Percentiles rank a stretch among this genome's conserved stretches.
Evolutionary conservation across 2,113 vertebrate genomes (phyloP).

Genomic region (Mastomys coucha): DNA sequence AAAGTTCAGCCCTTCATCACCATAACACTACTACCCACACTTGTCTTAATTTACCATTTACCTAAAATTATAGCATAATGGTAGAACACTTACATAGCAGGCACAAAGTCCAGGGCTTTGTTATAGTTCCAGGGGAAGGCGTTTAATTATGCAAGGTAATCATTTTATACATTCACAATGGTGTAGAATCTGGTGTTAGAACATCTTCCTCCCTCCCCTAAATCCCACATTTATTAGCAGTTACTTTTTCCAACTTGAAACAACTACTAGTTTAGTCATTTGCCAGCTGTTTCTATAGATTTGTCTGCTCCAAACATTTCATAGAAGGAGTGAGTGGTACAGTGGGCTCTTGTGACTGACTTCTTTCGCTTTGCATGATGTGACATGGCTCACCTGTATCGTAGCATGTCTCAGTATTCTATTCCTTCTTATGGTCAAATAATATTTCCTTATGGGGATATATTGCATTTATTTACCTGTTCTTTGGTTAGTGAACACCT

Average conservation of each 20-base stretch:
- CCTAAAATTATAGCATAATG: background rate
- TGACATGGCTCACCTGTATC: background rate
- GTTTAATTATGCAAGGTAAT: background rate
- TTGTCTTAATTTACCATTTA: background rate
- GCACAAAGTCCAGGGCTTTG: background rate
- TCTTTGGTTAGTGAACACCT: background rate
- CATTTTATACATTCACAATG: background rate
- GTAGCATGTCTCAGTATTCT: background rate
- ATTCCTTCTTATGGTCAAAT: constrained; percentile 15
- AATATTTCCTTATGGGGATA: background rate
- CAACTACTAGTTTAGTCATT: background rate
- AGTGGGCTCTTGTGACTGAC: background rate
- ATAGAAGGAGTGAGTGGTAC: background rate
- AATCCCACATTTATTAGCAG: background rate
- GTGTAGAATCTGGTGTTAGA: constrained; percentile 21
- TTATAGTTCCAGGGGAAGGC: background rate
- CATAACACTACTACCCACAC: background rate
- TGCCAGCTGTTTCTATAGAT: background rate
- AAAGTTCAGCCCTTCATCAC: background rate
- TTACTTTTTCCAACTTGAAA: background rate
- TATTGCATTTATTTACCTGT: background rate
- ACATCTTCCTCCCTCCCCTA: background rate
- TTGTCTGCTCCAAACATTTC: constrained; percentile 20
- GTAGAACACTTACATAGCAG: background rate
- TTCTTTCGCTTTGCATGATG: constrained; percentile 39